These are phyloP conservation scores for Ciconia stormi DNA, from an alignment of 2,113 vertebrate species.

Conservation along the genomic window DNA sequence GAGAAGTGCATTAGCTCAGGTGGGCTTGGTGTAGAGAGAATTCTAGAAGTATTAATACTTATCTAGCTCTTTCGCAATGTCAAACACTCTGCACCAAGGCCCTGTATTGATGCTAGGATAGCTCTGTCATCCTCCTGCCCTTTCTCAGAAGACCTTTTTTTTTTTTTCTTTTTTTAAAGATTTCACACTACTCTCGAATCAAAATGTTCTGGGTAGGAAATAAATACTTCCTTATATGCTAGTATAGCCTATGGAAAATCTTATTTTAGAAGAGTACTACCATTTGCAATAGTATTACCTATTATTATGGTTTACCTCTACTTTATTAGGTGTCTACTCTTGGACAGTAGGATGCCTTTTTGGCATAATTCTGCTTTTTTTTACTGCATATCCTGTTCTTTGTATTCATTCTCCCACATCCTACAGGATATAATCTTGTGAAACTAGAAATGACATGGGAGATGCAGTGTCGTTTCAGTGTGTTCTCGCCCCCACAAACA, in stretches of 20 bases:
- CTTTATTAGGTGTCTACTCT: not conserved
- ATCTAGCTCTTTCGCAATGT: not conserved
- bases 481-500: not conserved
- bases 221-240: not conserved
- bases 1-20: not conserved
- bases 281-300: not conserved
- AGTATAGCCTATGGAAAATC: not conserved
- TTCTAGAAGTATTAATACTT: not conserved
- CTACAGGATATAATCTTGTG: not conserved
- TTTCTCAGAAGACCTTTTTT: not conserved
- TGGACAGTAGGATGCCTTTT: not conserved
- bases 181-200: not conserved
- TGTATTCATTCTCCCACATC: not conserved
- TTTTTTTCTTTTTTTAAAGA: not conserved
- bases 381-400: not conserved
- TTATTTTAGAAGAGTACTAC: not conserved
- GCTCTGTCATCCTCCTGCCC: not conserved
- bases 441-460: not conserved
- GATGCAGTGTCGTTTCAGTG: not conserved
- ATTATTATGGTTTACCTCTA: not conserved
- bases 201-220: not conserved
- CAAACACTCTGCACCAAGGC: not conserved
- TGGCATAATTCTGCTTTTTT: not conserved
- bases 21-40: not conserved
- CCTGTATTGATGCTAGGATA: not conserved